These are phyloP conservation scores for Acanthacorydalis orientalis DNA, from an alignment of 2,888 invertebrate species.

Conservation along the genomic window DNA sequence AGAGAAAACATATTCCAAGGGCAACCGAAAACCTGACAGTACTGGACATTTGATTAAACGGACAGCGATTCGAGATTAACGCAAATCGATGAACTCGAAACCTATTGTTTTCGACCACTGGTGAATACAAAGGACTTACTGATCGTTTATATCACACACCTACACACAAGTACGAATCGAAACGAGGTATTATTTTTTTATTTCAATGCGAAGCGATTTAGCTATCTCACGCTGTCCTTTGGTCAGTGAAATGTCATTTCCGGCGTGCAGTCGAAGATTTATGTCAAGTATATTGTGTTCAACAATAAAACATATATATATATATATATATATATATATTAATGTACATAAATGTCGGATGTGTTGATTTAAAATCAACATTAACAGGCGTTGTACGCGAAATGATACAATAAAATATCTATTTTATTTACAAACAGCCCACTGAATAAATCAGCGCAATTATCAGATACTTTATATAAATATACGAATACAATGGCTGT, in stretches of 20 bases:
- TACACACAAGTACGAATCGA: neutral
- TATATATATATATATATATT: neutral
- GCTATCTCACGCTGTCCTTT: slow-evolving; percentile 8
- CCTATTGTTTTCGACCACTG: too few relatives aligned
- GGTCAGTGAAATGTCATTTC: slow-evolving; percentile 9
- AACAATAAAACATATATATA: neutral
- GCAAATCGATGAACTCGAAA: too few relatives aligned
- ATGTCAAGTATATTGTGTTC: too few relatives aligned
- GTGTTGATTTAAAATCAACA: neutral
- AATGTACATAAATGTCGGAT: neutral
- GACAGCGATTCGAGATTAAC: too few relatives aligned
- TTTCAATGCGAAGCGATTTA: neutral
- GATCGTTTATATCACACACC: neutral
- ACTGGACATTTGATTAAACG: too few relatives aligned
- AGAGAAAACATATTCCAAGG: too few relatives aligned
- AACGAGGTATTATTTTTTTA: neutral
- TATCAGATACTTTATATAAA: too few relatives aligned
- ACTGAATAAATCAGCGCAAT: too few relatives aligned
- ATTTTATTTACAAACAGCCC: too few relatives aligned
- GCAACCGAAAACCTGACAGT: too few relatives aligned
- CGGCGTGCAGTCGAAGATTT: slow-evolving; percentile 1
- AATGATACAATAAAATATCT: neutral
- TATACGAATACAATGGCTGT: too few relatives aligned
- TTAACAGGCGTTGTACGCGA: neutral
- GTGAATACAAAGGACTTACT: too few relatives aligned